Percentiles rank a stretch among this genome's conserved stretches.
Evolutionary conservation across 1,140 invertebrate species (phyloP).

Genomic region (Scaptodrosophila lebanonensis): DNA sequence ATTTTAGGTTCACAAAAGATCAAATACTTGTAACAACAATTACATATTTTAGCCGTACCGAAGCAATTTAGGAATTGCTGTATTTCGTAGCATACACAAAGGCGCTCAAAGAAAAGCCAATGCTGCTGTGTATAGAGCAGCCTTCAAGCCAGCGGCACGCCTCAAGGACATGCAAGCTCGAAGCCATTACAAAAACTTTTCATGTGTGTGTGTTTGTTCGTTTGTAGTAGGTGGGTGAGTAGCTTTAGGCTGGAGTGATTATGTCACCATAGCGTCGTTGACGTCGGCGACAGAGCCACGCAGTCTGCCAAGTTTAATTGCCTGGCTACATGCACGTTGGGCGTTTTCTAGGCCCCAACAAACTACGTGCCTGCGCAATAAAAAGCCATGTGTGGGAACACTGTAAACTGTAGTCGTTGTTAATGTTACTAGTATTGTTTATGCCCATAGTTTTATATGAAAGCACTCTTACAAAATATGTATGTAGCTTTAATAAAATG

Average conservation of each 20-base stretch:
- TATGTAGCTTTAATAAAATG: no score
- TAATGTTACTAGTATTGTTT: no score
- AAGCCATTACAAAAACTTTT: no score
- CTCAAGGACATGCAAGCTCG: slow-evolving; percentile 32
- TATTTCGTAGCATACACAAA: no score
- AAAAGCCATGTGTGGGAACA: slow-evolving; percentile 22
- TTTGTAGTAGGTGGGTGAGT: slow-evolving; percentile 3
- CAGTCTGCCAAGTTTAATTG: slow-evolving; percentile 50
- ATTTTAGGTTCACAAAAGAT: no score
- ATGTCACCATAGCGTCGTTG: slow-evolving; percentile 36
- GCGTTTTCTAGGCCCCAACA: background rate
- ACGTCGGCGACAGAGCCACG: slow-evolving; percentile 30
- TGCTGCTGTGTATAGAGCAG: slow-evolving; percentile 7
- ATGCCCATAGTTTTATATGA: no score
- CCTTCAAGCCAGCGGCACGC: slow-evolving; percentile 34
- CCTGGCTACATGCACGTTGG: slow-evolving; percentile 13
- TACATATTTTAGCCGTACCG: no score
- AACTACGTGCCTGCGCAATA: no score
- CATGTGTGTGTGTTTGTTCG: no score
- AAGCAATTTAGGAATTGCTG: no score
- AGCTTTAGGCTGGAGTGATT: slow-evolving; percentile 6
- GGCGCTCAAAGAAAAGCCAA: background rate
- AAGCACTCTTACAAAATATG: no score
- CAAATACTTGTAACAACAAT: no score
- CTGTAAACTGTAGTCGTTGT: slow-evolving; percentile 34